Base-by-base conservation (phyloP, 1,140 invertebrate genomes). In the Solenopsis invicta region DNA sequence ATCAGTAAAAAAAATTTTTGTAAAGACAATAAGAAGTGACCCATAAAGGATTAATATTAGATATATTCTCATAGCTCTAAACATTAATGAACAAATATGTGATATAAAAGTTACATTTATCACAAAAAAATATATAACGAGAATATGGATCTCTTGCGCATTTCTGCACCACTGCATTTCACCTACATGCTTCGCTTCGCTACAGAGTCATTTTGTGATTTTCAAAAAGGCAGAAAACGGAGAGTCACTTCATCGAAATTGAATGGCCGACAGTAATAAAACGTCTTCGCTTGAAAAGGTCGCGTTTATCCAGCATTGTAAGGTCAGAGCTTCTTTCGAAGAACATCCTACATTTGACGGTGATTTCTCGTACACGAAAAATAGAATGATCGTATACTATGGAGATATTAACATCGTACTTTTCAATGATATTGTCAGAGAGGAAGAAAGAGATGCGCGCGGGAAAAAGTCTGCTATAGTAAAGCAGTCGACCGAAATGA, bases 401-500 rank as follows among this genome's bases (percentile, higher is more conserved):
- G 77, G 56, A 67, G 84, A 86, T 82, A 86, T 86, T 86, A 86
- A 86, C 64, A 59, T 29, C 52, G 76, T 52, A 24, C 52, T 80
- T 80, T 59, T 81, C 52, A 29, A 1, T 37, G 85, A 69, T 76
- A 71, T 52, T 75, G 81, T 86, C 50, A 69, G 48, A 80, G 69
- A 54, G 29, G 62, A 80, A 84, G 64, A 54, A 75, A 81, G 87
- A 84, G 81, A 78, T 80, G 85, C 64, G 80, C 88, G 80, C 54
- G 21, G 41, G 52, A 75, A 88, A 61, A 76, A 67, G 54, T 59
- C 54, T 72, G 87, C 81, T 91, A 66, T 86, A 81, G 89, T 82
- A 67, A 67, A 67, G 64, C 90, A 85, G n/a, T 90, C 66, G 89
- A 91, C 45, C 84, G 87, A 87, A 67, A 88, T 88, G 80, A 74